Percentiles rank a stretch among this genome's conserved stretches.
Evolutionary conservation across 2,888 invertebrate genomes (phyloP).

Genomic region (Agrenia bidenticulata): DNA sequence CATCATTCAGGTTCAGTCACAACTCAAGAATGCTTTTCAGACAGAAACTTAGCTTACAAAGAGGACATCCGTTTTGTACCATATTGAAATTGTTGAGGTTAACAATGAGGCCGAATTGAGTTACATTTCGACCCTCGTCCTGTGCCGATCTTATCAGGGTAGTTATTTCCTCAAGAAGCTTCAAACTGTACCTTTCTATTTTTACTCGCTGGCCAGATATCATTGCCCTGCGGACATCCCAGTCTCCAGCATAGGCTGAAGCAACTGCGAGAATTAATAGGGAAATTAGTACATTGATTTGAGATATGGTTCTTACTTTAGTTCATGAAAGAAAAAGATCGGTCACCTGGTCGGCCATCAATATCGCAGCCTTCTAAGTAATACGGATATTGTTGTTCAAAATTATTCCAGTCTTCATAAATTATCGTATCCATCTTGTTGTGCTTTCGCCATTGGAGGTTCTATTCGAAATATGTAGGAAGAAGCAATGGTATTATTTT

Average conservation of each 20-base stretch:
- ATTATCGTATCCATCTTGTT: slow-evolving; percentile 6
- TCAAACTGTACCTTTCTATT: slow-evolving; percentile 1
- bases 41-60: slow-evolving; percentile 20
- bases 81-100: slow-evolving; percentile 33
- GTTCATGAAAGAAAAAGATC: too few species aligned
- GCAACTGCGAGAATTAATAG: background rate
- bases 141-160: background rate
- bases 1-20: too few species aligned
- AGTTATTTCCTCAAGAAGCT: slow-evolving; percentile 3
- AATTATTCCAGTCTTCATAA: background rate
- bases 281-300: background rate
- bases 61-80: slow-evolving; percentile 30
- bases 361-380: slow-evolving; percentile 7
- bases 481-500: background rate
- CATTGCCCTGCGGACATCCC: slow-evolving; percentile 12
- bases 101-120: slow-evolving; percentile 26
- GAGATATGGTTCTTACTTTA: background rate
- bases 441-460: background rate
- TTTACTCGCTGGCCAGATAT: slow-evolving; percentile 1
- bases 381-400: background rate
- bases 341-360: slow-evolving; percentile 3
- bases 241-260: slow-evolving; percentile 8
- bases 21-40: background rate
- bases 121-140: slow-evolving; percentile 20
- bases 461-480: background rate